Evolutionary conservation across 1,140 invertebrate species (phyloP).

Genomic region (Magallana ariakensis): DNA sequence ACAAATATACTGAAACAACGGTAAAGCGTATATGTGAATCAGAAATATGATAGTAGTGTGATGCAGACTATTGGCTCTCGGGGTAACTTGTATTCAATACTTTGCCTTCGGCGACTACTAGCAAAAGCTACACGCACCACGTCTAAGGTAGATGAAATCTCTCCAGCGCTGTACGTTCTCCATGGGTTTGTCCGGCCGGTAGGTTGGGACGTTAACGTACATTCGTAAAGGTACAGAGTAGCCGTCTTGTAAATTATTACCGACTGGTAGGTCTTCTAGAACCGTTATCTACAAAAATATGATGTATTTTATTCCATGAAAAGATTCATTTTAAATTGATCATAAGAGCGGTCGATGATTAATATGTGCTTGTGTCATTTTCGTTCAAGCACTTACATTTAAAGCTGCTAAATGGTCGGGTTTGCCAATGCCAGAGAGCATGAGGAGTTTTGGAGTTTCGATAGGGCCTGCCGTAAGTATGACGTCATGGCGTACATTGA

Average conservation of each 20-base stretch:
- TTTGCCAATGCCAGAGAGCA: slow-evolving; percentile 36
- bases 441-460: slow-evolving; percentile 26
- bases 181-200: slow-evolving; percentile 28
- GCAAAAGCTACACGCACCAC: neutral
- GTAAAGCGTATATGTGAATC: too few species aligned
- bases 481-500: slow-evolving; percentile 16
- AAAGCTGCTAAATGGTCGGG: neutral
- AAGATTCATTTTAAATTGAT: neutral
- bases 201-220: slow-evolving; percentile 6
- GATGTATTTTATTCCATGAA: neutral
- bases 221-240: slow-evolving; percentile 15
- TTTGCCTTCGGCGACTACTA: too few species aligned
- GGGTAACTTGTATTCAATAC: too few species aligned
- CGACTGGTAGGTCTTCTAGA: slow-evolving; percentile 17
- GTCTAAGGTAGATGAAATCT: slow-evolving; percentile 39
- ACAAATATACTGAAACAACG: too few species aligned
- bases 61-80: too few species aligned
- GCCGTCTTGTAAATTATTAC: slow-evolving; percentile 33
- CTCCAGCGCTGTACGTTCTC: slow-evolving; percentile 40
- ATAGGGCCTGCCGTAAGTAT: slow-evolving; percentile 23
- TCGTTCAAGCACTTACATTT: neutral
- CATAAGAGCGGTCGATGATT: neutral
- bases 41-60: too few species aligned
- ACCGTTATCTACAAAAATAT: slow-evolving; percentile 13
- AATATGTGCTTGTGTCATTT: neutral